Evolutionary conservation across 2,888 invertebrate species (phyloP).

Genomic region (Patella ulyssiponensis): DNA sequence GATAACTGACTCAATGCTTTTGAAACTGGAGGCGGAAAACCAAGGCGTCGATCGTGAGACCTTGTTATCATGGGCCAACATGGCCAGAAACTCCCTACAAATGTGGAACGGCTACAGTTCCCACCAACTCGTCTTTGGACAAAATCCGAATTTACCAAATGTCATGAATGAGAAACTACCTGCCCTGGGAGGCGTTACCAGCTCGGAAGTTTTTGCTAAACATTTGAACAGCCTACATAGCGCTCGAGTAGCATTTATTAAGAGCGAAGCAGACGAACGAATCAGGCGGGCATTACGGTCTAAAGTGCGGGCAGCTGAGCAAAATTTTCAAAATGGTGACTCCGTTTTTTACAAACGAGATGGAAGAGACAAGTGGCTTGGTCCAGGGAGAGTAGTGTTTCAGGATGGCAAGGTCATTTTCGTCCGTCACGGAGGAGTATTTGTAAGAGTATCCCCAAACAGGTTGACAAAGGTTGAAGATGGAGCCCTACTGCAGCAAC

Average conservation of each 20-base stretch:
- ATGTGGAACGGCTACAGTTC: conserved; percentile 25
- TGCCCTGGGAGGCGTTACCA: neutral
- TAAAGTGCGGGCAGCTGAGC: conserved; percentile 10
- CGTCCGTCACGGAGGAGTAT: conserved; percentile 13
- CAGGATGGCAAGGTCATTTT: conserved; percentile 18
- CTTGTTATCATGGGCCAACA: conserved; percentile 22
- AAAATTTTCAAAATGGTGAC: conserved; percentile 13
- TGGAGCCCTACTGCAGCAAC: neutral
- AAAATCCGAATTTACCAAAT: conserved; percentile 10
- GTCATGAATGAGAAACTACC: conserved; percentile 1
- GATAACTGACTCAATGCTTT: conserved; percentile 22
- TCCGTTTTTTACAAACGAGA: conserved; percentile 10
- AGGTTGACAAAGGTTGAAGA: conserved; percentile 6
- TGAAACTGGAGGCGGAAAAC: conserved; percentile 18
- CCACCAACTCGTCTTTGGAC: conserved; percentile 14
- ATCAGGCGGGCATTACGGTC: conserved; percentile 6
- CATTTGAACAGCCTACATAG: conserved; percentile 8
- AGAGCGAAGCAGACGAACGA: conserved; percentile 14
- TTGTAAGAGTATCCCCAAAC: conserved; percentile 14
- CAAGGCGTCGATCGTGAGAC: conserved; percentile 4
- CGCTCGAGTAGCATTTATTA: neutral
- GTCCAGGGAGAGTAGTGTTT: conserved; percentile 15
- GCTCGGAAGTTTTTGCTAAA: conserved; percentile 1
- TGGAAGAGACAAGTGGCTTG: conserved; percentile 5
- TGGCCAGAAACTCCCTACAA: conserved; percentile 20